Conservation (phyloP, 2,797 vertebrate genomes). For the Aldrovandia affinis region DNA sequence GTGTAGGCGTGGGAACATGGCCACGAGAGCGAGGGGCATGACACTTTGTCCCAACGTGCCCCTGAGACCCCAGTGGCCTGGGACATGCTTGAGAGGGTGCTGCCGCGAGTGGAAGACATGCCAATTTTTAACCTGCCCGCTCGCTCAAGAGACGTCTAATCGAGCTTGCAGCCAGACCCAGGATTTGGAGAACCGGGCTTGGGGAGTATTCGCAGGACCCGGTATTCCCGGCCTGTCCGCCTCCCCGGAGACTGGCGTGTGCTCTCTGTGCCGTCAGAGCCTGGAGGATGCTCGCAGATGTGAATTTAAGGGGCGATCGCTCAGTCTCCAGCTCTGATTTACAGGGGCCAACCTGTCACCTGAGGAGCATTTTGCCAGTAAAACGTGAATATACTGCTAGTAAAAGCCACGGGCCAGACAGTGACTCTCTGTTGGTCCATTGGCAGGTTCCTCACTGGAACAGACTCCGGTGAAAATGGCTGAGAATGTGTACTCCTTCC, state of each 20-base stretch:
- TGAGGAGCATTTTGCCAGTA: not conserved
- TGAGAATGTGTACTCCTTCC: not conserved
- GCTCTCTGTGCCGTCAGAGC: not conserved
- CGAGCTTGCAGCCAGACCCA: not conserved
- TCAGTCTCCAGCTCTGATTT: slow-evolving; percentile 9
- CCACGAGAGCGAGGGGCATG: not conserved
- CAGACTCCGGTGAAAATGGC: not conserved
- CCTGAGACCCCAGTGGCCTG: too few relatives aligned
- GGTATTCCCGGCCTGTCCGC: not conserved
- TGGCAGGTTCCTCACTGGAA: slow-evolving; percentile 15
- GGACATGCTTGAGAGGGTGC: not conserved
- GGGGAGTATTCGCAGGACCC: not conserved
- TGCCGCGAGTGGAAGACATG: not conserved
- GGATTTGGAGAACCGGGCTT: not conserved
- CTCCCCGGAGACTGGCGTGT: not conserved
- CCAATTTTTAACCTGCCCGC: not conserved
- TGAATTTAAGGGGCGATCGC: not conserved
- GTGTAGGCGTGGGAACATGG: not conserved
- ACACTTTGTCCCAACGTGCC: not conserved
- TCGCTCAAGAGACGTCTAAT: not conserved
- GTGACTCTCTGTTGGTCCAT: not conserved
- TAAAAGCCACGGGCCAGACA: not conserved
- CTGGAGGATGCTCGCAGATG: slow-evolving; percentile 1
- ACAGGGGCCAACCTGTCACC: not conserved
- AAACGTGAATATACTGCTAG: slow-evolving; percentile 5